Percentiles rank a stretch among this genome's conserved stretches.
These are phyloP conservation scores for Tortrix viridana DNA, from an alignment of 2,888 invertebrate genomes.

Conservation along the genomic window DNA sequence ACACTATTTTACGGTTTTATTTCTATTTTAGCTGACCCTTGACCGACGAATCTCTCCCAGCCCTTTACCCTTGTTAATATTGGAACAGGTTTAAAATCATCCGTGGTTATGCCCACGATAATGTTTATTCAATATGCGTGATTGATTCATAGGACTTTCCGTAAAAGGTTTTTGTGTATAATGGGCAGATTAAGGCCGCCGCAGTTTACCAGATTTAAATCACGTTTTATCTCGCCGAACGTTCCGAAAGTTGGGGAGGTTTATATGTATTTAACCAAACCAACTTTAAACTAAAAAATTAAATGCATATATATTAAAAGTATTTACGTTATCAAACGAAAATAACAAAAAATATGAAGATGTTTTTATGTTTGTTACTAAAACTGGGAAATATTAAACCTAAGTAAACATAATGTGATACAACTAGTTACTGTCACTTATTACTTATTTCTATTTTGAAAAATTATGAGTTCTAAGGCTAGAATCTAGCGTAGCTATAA, in stretches of 20 bases:
- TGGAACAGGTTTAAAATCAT: conserved; percentile 32
- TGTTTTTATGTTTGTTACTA: too few species aligned
- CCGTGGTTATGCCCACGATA: conserved; percentile 27
- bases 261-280: too few species aligned
- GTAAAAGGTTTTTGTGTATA: conserved; percentile 33
- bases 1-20: neutral
- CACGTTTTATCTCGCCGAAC: conserved; percentile 1
- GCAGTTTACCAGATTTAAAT: conserved; percentile 12
- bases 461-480: too few species aligned
- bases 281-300: too few species aligned
- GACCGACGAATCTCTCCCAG: neutral
- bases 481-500: too few species aligned
- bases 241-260: neutral
- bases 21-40: neutral
- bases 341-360: too few species aligned
- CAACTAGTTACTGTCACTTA: too few species aligned
- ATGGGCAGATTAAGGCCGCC: conserved; percentile 22
- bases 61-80: conserved; percentile 31
- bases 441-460: too few species aligned
- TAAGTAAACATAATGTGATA: too few species aligned
- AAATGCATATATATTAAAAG: too few species aligned
- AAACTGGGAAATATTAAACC: too few species aligned
- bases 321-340: too few species aligned
- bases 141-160: conserved; percentile 33
- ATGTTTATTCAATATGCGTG: conserved; percentile 25